Evolutionary conservation across 2,797 vertebrate species (phyloP).

Genomic region (Octomys mimax): DNA sequence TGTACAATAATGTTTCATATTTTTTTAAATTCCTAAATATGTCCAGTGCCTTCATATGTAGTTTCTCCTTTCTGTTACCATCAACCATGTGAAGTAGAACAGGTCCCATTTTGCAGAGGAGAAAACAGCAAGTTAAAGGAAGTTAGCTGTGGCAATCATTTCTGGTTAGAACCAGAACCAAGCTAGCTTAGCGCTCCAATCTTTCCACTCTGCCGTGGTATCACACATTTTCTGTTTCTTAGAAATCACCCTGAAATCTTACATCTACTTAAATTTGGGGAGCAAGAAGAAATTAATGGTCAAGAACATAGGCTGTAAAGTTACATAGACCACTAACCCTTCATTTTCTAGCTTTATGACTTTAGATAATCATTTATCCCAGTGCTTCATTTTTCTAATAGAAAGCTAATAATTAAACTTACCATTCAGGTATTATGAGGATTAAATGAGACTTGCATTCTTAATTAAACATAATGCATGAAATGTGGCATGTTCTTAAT

Average conservation of each 20-base stretch:
- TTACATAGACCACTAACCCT: neutral
- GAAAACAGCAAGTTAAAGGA: neutral
- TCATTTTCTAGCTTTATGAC: neutral
- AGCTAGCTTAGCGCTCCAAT: neutral
- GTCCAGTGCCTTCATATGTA: neutral
- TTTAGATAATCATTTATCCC: neutral
- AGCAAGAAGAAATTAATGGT: neutral
- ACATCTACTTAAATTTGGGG: neutral
- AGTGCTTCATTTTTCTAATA: slow-evolving; percentile 49
- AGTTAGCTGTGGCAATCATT: neutral
- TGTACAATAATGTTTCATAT: neutral
- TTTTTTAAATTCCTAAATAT: slow-evolving; percentile 8
- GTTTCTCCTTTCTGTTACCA: slow-evolving; percentile 47
- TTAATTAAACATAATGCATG: neutral
- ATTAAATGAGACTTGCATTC: neutral
- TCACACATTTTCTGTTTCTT: neutral
- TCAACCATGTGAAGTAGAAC: neutral
- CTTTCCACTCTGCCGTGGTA: neutral
- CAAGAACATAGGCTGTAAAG: neutral
- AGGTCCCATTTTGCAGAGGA: neutral
- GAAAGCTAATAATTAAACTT: neutral
- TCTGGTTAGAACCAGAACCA: neutral
- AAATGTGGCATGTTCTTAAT: neutral
- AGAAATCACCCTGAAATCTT: neutral
- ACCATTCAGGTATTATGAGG: slow-evolving; percentile 14